Evolutionary conservation across 2,888 invertebrate species (phyloP).

Genomic region (Cheilosia soror): DNA sequence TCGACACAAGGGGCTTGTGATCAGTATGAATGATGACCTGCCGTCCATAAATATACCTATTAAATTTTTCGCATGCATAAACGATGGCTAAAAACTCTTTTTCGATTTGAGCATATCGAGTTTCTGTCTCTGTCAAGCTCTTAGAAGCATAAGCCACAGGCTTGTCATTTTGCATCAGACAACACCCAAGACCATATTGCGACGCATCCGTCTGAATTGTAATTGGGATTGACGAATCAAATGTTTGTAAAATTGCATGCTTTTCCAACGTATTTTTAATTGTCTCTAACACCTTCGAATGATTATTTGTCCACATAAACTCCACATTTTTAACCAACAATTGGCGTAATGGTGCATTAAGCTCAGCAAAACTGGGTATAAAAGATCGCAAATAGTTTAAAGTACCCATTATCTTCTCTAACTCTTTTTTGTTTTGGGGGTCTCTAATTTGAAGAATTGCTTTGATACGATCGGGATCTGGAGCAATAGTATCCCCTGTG

Average conservation of each 20-base stretch:
- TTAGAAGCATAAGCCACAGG: conserved; percentile 76
- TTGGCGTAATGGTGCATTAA: conserved; percentile 43
- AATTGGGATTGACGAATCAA: conserved; percentile 20
- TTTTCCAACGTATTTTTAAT: conserved; percentile 76
- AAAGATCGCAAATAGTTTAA: conserved; percentile 68
- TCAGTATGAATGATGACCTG: conserved; percentile 27
- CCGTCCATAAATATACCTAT: conserved; percentile 23
- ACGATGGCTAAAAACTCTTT: conserved; percentile 38
- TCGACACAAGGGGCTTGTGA: conserved; percentile 33
- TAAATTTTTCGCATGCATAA: conserved; percentile 41
- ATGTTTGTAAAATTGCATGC: conserved; percentile 54
- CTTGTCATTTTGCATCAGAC: conserved; percentile 47
- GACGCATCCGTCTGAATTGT: conserved; percentile 54
- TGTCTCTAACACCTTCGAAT: conserved; percentile 51
- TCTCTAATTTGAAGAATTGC: conserved; percentile 53
- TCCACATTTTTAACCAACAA: conserved; percentile 76
- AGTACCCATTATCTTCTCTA: conserved; percentile 78
- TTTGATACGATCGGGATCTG: conserved; percentile 61
- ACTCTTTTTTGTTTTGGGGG: conserved; percentile 76
- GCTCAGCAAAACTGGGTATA: conserved; percentile 24
- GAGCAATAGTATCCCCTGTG: conserved; percentile 63
- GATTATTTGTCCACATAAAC: too few relatives aligned
- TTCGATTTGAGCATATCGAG: conserved; percentile 67
- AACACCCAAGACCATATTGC: conserved; percentile 53
- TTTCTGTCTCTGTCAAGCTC: conserved; percentile 77